Percentiles rank a stretch among this genome's conserved stretches.
Evolutionary conservation across 2,113 vertebrate genomes (phyloP).

Genomic region (Brienomyrus longianalis): DNA sequence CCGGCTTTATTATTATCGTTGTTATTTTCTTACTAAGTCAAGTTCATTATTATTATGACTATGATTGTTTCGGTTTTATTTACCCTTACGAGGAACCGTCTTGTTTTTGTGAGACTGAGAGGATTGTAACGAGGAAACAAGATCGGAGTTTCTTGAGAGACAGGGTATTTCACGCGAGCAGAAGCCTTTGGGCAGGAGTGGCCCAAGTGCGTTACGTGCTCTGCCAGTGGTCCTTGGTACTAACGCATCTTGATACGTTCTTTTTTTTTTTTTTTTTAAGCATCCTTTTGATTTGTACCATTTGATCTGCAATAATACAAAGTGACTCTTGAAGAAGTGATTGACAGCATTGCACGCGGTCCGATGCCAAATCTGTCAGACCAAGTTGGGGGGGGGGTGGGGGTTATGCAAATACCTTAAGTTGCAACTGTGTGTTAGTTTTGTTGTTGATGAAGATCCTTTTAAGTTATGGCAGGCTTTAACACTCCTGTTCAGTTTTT

Average conservation of each 20-base stretch:
- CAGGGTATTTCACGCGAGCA: constrained; percentile 18
- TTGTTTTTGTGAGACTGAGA: constrained; percentile 56
- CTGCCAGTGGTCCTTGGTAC: constrained; percentile 93
- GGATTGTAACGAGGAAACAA: constrained; percentile 36
- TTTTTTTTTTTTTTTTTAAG: constrained; percentile 44
- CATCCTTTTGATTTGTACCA: constrained; percentile 58
- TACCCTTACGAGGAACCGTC: constrained; percentile 60
- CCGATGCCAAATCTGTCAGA: constrained; percentile 62
- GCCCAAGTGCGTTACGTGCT: constrained; percentile 46
- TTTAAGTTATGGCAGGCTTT: constrained; percentile 73
- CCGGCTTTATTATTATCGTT: constrained; percentile 32
- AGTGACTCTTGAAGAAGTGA: constrained; percentile 53
- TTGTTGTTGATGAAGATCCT: constrained; percentile 57
- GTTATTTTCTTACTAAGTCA: constrained; percentile 51
- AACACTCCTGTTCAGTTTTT: constrained; percentile 71
- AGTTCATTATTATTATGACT: constrained; percentile 58
- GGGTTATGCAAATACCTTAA: constrained; percentile 64
- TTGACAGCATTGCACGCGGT: constrained; percentile 60
- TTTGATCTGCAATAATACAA: constrained; percentile 65
- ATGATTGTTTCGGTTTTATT: constrained; percentile 56
- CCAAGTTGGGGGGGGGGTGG: constrained; percentile 59
- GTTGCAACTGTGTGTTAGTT: constrained; percentile 59
- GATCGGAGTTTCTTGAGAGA: constrained; percentile 22
- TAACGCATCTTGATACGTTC: constrained; percentile 75
- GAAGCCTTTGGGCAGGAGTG: constrained; percentile 3